These are phyloP conservation scores for Calliphora vicina DNA, from an alignment of 1,140 invertebrate genomes.

Conservation along the genomic window DNA sequence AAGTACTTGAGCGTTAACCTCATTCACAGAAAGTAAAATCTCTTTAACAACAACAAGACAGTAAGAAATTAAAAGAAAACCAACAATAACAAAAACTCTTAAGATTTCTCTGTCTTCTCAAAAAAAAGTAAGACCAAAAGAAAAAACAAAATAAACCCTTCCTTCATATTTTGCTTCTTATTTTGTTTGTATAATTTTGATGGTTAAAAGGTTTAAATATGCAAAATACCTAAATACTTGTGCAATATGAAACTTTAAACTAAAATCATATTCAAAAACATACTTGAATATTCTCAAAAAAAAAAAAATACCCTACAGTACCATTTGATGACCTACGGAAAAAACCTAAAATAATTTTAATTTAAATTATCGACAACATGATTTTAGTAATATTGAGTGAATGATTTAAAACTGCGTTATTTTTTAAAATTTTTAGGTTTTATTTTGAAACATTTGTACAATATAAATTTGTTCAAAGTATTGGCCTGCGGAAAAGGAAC, in stretches of 20 bases:
- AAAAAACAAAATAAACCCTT: not conserved
- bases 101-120: not conserved
- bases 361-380: too few species aligned
- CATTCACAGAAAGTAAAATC: constrained; percentile 1
- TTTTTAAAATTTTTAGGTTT: too few species aligned
- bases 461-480: too few species aligned
- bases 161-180: not conserved
- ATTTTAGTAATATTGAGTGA: too few species aligned
- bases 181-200: not conserved
- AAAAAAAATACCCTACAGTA: not conserved
- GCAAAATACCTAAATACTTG: not conserved
- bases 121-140: not conserved
- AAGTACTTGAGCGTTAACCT: constrained; percentile 3
- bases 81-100: not conserved
- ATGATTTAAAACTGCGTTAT: too few species aligned
- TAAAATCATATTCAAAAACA: too few species aligned
- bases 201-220: not conserved
- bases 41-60: not conserved
- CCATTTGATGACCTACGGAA: not conserved
- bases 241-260: not conserved
- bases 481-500: too few species aligned
- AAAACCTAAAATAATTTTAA: too few species aligned
- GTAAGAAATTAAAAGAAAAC: not conserved
- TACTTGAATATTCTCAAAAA: too few species aligned
- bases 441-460: too few species aligned